Conservation (phyloP, 2,888 invertebrate genomes). For the Amorpha juglandis region DNA sequence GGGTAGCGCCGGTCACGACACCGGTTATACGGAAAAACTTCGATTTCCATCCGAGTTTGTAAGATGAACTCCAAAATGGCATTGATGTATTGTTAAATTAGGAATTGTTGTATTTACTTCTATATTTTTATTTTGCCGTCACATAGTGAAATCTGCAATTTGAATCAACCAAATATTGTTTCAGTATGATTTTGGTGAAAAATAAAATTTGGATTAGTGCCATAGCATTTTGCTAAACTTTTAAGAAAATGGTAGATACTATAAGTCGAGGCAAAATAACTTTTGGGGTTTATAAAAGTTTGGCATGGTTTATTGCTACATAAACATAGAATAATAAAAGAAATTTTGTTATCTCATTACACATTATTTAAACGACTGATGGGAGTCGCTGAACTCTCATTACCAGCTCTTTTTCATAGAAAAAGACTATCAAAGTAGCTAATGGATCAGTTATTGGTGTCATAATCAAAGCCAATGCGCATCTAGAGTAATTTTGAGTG, state of each 20-base stretch:
- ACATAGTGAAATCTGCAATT: neutral
- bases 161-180: neutral
- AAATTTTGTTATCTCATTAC: neutral
- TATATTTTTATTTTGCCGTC: neutral
- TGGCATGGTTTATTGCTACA: neutral
- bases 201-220: slow-evolving; percentile 9
- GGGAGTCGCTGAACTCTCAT: too few species aligned
- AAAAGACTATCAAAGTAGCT: too few species aligned
- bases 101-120: neutral
- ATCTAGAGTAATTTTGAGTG: too few species aligned
- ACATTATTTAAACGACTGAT: too few species aligned
- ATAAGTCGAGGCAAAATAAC: slow-evolving; percentile 6
- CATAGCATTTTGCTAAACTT: slow-evolving; percentile 18
- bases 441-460: neutral
- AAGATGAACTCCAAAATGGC: slow-evolving; percentile 28
- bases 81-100: slow-evolving; percentile 14
- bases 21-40: slow-evolving; percentile 46
- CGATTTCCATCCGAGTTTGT: slow-evolving; percentile 46
- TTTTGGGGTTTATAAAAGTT: slow-evolving; percentile 9
- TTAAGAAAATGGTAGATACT: neutral
- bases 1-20: slow-evolving; percentile 37
- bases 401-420: too few species aligned
- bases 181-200: neutral
- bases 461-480: neutral
- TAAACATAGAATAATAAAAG: neutral